Base-by-base conservation (phyloP, 2,797 vertebrate genomes). In the Etheostoma nigrum region DNA sequence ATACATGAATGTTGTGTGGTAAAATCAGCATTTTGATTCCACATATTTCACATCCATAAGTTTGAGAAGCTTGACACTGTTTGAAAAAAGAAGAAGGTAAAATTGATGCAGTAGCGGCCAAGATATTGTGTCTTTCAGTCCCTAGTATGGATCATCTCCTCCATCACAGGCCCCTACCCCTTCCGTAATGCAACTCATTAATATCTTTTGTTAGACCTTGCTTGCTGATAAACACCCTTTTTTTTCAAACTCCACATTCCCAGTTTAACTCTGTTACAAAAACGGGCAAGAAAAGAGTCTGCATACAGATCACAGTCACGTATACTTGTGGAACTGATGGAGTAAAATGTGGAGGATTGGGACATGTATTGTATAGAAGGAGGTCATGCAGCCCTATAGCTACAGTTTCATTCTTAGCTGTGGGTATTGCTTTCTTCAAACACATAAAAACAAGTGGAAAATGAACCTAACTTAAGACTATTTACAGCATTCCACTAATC, bases 401-500 rank as follows among this genome's bases (percentile, higher is more conserved):
- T 78, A 65, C 13, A 60, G 42, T 47, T 86, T 93, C 85, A 84
- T 71, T 92, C 80, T 84, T 78, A 27, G 14, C 53, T 68, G 40
- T 30, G 59, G 67, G 12, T 52, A 21, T 82, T 36, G 73, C 69
- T 82, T 81, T 78, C 78, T 86, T 82, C 70, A 87, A 77, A 83
- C 21, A 23, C 0, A 40, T 84, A 86, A 87, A 72, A 81, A 63
- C 58, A 72, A 76, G 58, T 30, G 13, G n/a, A 47, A 47, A 86
- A 61, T 69, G 77, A 64, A 67, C 72, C 36, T 45, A 85, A 86
- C 71, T 91, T 93, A 78, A 79, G 92, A 92, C 93, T 93, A 92
- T 94, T 95, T 93, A 92, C 90, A 92, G 93, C 89, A 92, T 92
- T 91, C 78, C 87, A 89, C 91, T 93, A 95, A 94, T 93, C 92